These are phyloP conservation scores for Cavia aperea DNA, from an alignment of 2,113 vertebrate genomes.

Conservation along the genomic window DNA sequence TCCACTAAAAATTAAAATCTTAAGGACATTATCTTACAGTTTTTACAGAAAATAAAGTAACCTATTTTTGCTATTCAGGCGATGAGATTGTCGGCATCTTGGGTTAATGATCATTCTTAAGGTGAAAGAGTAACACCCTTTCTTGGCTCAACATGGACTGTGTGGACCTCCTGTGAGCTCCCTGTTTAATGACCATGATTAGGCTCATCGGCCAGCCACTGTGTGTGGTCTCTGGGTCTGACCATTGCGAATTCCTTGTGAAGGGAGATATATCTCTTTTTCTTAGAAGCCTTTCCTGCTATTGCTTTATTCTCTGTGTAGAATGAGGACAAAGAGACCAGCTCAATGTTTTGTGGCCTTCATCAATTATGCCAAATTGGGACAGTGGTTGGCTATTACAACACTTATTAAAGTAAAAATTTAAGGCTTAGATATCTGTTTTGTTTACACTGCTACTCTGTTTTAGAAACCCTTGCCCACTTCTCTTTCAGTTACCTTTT, in stretches of 20 bases:
- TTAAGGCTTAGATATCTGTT: neutral
- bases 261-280: neutral
- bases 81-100: neutral
- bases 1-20: slow-evolving; percentile 26
- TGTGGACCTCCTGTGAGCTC: neutral
- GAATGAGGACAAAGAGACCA: slow-evolving; percentile 13
- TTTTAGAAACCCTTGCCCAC: neutral
- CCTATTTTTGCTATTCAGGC: neutral
- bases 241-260: neutral
- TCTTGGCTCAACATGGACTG: neutral
- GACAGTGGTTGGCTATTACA: neutral
- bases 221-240: neutral
- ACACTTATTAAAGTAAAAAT: slow-evolving; percentile 9
- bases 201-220: neutral
- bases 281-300: neutral
- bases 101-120: neutral
- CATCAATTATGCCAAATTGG: neutral
- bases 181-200: neutral
- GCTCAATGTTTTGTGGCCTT: neutral
- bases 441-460: neutral
- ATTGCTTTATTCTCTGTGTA: neutral
- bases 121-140: neutral
- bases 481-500: neutral
- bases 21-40: neutral
- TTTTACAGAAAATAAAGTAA: slow-evolving; percentile 25